Percentiles rank a stretch among this genome's conserved stretches.
Evolutionary conservation across 2,113 vertebrate species (phyloP).

Genomic region (Amblyopsis rosae): DNA sequence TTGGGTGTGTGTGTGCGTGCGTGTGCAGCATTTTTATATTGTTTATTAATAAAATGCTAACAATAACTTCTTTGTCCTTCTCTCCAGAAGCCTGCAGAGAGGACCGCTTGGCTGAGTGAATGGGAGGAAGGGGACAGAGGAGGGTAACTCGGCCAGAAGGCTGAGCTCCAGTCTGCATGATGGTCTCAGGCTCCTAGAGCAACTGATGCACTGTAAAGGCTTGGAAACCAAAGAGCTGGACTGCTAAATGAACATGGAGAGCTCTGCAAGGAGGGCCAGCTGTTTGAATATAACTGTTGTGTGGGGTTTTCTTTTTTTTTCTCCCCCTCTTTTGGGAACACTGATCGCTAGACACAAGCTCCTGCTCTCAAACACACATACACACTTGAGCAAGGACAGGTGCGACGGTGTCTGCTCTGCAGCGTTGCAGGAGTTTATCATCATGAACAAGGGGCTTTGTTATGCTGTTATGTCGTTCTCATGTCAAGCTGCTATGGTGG

Average conservation of each 20-base stretch:
- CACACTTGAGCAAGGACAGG: background rate
- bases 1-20: background rate
- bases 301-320: conserved; percentile 23
- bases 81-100: conserved; percentile 85
- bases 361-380: conserved; percentile 7
- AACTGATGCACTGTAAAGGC: conserved; percentile 47
- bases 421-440: background rate
- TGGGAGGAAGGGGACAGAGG: conserved; percentile 48
- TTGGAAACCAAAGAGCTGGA: conserved; percentile 64
- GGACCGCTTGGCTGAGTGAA: conserved; percentile 83
- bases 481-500: too few relatives aligned
- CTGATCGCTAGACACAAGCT: conserved; percentile 29
- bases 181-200: conserved; percentile 56
- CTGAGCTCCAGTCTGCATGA: conserved; percentile 29
- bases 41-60: background rate
- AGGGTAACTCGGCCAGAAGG: conserved; percentile 37
- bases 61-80: background rate
- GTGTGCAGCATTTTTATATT: background rate
- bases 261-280: conserved; percentile 45
- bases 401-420: conserved; percentile 8
- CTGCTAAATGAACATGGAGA: conserved; percentile 47
- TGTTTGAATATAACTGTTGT: conserved; percentile 9
- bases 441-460: too few relatives aligned
- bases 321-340: conserved; percentile 30
- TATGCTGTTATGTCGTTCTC: too few relatives aligned